Percentiles rank a stretch among this genome's conserved stretches.
Conservation (phyloP, 2,888 invertebrate genomes). For the Stramonita haemastoma region DNA sequence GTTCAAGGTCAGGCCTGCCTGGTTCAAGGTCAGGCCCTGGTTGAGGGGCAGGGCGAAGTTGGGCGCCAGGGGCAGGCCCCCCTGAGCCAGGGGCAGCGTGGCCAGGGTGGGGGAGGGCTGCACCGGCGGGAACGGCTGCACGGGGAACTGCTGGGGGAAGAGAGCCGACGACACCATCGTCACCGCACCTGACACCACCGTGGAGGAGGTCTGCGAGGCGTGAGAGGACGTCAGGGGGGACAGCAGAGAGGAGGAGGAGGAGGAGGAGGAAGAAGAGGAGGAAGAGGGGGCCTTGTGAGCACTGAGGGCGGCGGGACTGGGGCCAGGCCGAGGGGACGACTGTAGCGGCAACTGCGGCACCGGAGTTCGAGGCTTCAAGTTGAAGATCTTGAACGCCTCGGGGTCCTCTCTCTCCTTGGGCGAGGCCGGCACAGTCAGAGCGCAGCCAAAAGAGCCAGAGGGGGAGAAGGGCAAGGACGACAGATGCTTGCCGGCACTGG, state of each 20-base stretch:
- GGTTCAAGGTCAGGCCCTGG: background rate
- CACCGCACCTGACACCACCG: background rate
- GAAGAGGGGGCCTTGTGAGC: background rate
- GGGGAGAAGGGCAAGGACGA: slow-evolving; percentile 20
- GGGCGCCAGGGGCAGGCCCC: slow-evolving; percentile 10
- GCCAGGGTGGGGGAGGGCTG: background rate
- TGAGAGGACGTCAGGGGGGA: background rate
- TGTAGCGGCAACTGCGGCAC: background rate
- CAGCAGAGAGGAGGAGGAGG: background rate
- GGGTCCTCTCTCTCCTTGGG: slow-evolving; percentile 56
- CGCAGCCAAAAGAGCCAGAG: background rate
- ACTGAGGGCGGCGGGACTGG: slow-evolving; percentile 5
- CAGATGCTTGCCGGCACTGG: slow-evolving; percentile 12
- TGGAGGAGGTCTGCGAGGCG: background rate
- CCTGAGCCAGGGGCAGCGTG: slow-evolving; percentile 24
- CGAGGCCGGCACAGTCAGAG: slow-evolving; percentile 38
- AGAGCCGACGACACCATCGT: slow-evolving; percentile 39
- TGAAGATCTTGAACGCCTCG: slow-evolving; percentile 69
- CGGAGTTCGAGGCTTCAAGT: slow-evolving; percentile 57
- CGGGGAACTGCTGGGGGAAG: slow-evolving; percentile 37
- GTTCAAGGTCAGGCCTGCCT: background rate
- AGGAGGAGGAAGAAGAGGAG: background rate
- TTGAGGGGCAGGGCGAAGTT: background rate
- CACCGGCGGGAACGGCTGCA: slow-evolving; percentile 15
- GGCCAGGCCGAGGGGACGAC: background rate